Base-by-base conservation (phyloP, 2,113 vertebrate species). In the Calidris pugnax region DNA sequence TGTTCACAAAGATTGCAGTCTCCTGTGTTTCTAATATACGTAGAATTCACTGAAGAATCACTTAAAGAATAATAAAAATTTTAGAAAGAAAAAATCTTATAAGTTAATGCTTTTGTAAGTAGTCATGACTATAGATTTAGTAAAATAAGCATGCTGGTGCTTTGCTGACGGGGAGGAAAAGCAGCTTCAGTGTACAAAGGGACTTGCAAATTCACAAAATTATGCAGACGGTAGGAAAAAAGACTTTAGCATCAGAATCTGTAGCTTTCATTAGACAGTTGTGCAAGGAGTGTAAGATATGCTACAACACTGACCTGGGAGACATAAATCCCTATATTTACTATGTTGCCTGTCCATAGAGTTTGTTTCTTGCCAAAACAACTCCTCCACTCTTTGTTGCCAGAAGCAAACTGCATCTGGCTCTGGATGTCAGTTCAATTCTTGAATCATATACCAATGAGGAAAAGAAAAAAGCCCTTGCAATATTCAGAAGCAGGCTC, bases 401-500 rank as follows among this genome's bases (percentile, higher is more conserved):
- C 30, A 32, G 55, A 74, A 90, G 43, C 23, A 93, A 95, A 30
- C 33, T 60, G 47, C 50, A 84, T 81, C 85, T 93, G 79, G 50
- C 85, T 88, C 47, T 74, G 47, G 21, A 59, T 92, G 35, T 59
- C 82, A 84, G 43, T 48, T 90, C 37, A 84, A 2, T 90, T 68
- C 33, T 88, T 60, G 37, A 86, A 23, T 30, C 41, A 43, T 76
- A 28, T 62, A 77, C 51, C 59, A 69, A 32, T 32, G 35, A 90
- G 83, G 33, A 39, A 33, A 57, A 45, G 68, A 88, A 94, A 76
- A 57, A 16, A 53, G 9, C 12, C 20, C 50, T 95, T 92, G 80
- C 78, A 96, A 77, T 97, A 89, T 94, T 95, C 86, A 86, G 56
- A 91, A 90, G 75, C 57, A 71, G 69, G 67, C 50, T 35, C 62